phyloP scores from a whole-genome alignment of 2,888 invertebrate genomes.

The Sminthurinus aureus region DNA sequence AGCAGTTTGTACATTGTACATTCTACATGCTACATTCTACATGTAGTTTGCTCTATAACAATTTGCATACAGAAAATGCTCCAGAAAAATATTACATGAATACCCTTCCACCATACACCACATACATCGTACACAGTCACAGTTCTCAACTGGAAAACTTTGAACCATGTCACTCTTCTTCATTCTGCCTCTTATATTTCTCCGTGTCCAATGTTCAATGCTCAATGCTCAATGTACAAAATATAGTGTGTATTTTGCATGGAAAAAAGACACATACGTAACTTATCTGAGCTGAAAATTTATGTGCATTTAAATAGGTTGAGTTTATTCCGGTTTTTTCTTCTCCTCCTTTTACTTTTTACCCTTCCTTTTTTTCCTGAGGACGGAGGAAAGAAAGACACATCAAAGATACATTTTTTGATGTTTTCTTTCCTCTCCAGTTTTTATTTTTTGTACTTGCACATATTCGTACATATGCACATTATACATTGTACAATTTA shows the following conservation, averaged over 20 bases:
- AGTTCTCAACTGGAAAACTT: neutral
- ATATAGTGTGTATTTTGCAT: neutral
- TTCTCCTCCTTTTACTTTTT: neutral
- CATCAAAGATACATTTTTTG: slow-evolving; percentile 19
- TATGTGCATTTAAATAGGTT: slow-evolving; percentile 34
- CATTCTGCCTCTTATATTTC: too few species aligned
- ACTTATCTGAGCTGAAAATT: slow-evolving; percentile 36
- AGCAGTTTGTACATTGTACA: too few species aligned
- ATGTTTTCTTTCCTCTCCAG: neutral
- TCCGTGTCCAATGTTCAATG: too few species aligned
- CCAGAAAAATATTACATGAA: neutral
- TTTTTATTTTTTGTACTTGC: neutral
- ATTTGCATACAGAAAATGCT: too few species aligned
- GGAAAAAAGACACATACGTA: neutral
- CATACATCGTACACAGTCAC: neutral
- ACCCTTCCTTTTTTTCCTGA: neutral
- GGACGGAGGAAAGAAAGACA: neutral
- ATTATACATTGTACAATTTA: too few species aligned
- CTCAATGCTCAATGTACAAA: neutral
- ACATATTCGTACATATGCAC: too few species aligned
- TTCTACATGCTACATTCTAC: too few species aligned
- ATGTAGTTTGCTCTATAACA: too few species aligned
- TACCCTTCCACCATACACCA: neutral
- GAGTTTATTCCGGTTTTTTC: slow-evolving; percentile 30
- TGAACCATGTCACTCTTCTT: too few species aligned